Percentiles rank a stretch among this genome's conserved stretches.
phyloP scores from a whole-genome alignment of 2,797 vertebrate genomes.

The Mus spretus region DNA sequence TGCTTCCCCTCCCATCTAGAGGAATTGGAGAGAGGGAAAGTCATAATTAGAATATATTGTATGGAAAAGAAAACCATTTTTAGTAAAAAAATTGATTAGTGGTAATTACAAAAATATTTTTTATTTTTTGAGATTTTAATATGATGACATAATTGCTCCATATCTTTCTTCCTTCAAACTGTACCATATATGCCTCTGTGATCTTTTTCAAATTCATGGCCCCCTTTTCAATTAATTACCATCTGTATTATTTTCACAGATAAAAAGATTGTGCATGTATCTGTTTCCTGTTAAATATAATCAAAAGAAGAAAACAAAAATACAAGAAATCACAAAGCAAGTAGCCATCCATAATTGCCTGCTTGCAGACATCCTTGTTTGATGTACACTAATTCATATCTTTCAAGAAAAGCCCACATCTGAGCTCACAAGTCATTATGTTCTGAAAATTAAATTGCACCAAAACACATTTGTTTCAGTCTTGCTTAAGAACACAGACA shows the following conservation, averaged over 20 bases:
- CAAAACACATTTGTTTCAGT: too few relatives aligned
- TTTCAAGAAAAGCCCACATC: background rate
- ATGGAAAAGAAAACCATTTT: background rate
- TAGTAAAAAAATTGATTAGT: background rate
- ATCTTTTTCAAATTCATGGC: background rate
- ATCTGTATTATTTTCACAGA: background rate
- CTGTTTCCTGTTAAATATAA: background rate
- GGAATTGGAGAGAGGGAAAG: background rate
- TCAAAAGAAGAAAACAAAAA: constrained; percentile 49
- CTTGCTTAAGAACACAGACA: background rate
- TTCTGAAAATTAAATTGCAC: constrained; percentile 19
- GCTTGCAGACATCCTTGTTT: background rate
- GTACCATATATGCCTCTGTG: background rate
- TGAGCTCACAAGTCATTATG: background rate
- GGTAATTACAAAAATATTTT: background rate
- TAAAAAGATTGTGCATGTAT: background rate
- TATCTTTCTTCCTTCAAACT: background rate
- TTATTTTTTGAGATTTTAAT: background rate
- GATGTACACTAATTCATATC: background rate
- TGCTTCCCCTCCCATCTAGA: background rate
- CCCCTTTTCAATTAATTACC: background rate
- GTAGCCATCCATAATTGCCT: background rate
- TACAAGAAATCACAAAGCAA: background rate
- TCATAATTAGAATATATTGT: background rate
- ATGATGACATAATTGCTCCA: background rate